Evolutionary conservation across 2,797 vertebrate species (phyloP).

Genomic region (Typhlichthys subterraneus): DNA sequence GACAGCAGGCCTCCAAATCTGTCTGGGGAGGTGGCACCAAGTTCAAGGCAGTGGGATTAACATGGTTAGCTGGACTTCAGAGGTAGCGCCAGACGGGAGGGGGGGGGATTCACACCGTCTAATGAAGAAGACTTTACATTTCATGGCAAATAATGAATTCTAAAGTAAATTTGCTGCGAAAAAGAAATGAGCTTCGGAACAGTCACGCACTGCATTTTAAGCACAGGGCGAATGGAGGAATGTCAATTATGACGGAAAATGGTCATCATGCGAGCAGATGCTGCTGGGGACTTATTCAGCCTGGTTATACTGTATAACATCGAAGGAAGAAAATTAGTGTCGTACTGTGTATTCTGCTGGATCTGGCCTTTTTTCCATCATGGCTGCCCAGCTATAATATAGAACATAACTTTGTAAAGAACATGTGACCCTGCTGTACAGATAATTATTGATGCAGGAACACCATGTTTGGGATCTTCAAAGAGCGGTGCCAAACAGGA

Average conservation of each 20-base stretch:
- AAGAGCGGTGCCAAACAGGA: conserved; percentile 44
- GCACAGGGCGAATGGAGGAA: conserved; percentile 34
- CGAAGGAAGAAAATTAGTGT: conserved; percentile 30
- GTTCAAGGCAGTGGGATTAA: conserved; percentile 62
- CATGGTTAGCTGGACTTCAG: conserved; percentile 73
- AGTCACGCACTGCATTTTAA: conserved; percentile 66
- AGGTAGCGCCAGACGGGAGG: conserved; percentile 45
- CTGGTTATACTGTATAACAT: conserved; percentile 2
- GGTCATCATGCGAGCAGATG: conserved; percentile 65
- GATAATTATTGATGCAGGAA: conserved; percentile 62
- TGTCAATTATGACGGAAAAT: conserved; percentile 56
- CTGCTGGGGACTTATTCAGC: conserved; percentile 23
- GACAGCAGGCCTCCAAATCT: conserved; percentile 62
- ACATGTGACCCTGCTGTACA: conserved; percentile 59
- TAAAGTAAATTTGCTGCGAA: conserved; percentile 65
- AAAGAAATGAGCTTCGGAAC: conserved; percentile 66
- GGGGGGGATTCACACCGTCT: conserved; percentile 71
- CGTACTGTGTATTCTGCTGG: conserved; percentile 26
- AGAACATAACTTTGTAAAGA: conserved; percentile 62
- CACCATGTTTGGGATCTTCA: conserved; percentile 52
- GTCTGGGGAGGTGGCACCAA: conserved; percentile 50
- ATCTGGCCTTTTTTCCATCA: conserved; percentile 66
- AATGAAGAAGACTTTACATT: conserved; percentile 78
- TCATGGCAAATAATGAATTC: conserved; percentile 79
- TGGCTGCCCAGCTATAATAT: conserved; percentile 38